Conservation (phyloP, 2,113 vertebrate species). For the Ochotona curzoniae region DNA sequence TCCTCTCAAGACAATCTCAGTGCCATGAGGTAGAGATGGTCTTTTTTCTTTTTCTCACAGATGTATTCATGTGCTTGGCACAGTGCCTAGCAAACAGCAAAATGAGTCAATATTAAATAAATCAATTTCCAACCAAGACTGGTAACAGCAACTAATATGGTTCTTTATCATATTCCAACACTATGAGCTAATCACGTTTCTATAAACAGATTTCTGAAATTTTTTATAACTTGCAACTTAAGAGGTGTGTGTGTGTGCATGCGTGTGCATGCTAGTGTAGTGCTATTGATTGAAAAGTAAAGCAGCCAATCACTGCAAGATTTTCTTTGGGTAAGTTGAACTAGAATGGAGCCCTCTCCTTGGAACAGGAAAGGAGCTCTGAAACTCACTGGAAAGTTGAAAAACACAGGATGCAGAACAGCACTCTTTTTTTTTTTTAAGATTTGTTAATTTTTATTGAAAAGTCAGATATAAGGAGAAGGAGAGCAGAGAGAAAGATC, state of each 20-base stretch:
- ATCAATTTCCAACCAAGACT: neutral
- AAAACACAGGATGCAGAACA: neutral
- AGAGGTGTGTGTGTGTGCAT: neutral
- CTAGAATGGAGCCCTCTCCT: neutral
- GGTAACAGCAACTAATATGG: neutral
- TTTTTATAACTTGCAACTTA: neutral
- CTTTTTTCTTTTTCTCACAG: neutral
- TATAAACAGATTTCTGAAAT: neutral
- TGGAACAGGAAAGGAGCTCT: neutral
- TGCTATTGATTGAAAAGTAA: neutral
- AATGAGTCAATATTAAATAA: neutral
- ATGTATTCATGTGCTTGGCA: neutral
- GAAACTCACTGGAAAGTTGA: neutral
- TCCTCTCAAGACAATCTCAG: neutral
- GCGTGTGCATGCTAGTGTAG: neutral
- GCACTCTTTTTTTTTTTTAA: no score
- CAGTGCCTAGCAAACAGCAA: neutral
- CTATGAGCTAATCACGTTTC: neutral
- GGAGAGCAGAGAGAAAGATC: no score
- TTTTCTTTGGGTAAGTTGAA: neutral
- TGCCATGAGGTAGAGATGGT: neutral
- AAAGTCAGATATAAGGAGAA: no score
- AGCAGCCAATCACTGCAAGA: neutral
- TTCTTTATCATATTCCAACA: neutral
- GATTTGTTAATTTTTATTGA: no score